Conservation (phyloP, 2,888 invertebrate genomes). For the Alloscopus bannaensis region DNA sequence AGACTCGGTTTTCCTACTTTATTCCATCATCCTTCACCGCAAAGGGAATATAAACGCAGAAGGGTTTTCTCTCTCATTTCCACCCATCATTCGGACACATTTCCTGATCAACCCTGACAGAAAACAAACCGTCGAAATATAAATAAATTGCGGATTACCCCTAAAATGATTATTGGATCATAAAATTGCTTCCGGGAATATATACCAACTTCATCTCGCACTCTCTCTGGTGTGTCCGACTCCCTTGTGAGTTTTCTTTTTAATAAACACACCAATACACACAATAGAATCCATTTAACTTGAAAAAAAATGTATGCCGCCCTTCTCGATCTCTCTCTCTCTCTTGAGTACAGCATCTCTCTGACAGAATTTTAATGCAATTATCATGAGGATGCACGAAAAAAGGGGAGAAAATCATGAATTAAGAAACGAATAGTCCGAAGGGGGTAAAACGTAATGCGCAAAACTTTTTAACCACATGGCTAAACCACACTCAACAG, state of each 20-base stretch:
- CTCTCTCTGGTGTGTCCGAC: slow-evolving; percentile 4
- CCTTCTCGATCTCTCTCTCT: not conserved
- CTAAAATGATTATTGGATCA: slow-evolving; percentile 57
- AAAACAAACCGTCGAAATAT: slow-evolving; percentile 6
- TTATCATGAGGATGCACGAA: slow-evolving; percentile 21
- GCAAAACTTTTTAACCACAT: slow-evolving; percentile 12
- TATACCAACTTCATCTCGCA: slow-evolving; percentile 15
- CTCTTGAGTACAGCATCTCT: too few species aligned
- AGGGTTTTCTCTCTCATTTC: slow-evolving; percentile 21
- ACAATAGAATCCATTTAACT: slow-evolving; percentile 10
- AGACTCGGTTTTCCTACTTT: too few species aligned
- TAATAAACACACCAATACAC: slow-evolving; percentile 27
- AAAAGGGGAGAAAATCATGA: slow-evolving; percentile 17
- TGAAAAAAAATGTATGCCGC: slow-evolving; percentile 31
- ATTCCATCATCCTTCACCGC: too few species aligned
- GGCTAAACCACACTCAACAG: too few species aligned
- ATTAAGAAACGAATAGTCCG: not conserved
- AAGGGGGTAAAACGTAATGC: not conserved
- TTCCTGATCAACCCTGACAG: slow-evolving; percentile 1
- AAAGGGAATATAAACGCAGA: slow-evolving; percentile 23
- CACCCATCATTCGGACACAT: not conserved
- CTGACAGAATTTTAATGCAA: slow-evolving; percentile 35
- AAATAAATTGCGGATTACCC: slow-evolving; percentile 40
- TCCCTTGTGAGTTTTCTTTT: slow-evolving; percentile 32
- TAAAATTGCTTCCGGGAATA: slow-evolving; percentile 66